Evolutionary conservation across 23 tunicate genomes (phyloP).

Genomic region (Oikopleura vanhoeffeni): DNA sequence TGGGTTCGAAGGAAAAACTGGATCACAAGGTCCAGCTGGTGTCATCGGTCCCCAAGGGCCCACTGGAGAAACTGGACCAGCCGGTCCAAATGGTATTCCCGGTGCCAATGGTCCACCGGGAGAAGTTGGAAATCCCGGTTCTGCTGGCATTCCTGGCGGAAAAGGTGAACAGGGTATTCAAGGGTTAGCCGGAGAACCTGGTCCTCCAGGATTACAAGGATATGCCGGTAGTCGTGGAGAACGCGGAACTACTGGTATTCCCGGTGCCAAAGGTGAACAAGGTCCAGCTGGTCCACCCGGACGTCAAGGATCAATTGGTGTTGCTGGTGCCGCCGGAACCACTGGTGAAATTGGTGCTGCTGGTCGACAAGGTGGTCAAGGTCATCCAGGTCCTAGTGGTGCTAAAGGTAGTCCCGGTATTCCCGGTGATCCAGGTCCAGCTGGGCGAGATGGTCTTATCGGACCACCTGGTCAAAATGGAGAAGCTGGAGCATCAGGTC

Average conservation of each 20-base stretch:
- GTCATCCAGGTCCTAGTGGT: conserved; percentile 10
- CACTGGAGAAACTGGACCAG: neutral
- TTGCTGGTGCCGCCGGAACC: neutral
- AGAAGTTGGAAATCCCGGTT: neutral
- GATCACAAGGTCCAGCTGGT: conserved; percentile 3
- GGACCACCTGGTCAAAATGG: conserved; percentile 65
- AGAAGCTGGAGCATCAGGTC: conserved; percentile 74
- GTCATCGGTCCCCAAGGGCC: conserved; percentile 14
- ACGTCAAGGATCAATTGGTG: neutral
- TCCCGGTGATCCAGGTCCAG: neutral
- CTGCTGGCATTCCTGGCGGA: conserved; percentile 5
- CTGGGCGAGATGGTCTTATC: conserved; percentile 13
- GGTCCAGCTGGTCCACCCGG: conserved; percentile 14
- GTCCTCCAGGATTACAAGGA: conserved; percentile 14
- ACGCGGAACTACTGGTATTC: neutral
- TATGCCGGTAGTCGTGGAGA: neutral
- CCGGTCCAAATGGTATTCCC: neutral
- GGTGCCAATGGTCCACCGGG: conserved; percentile 1
- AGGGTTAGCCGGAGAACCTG: neutral
- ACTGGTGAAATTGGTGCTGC: conserved; percentile 1
- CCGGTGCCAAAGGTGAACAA: conserved; percentile 15
- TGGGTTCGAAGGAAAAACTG: conserved; percentile 16
- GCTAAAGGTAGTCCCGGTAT: neutral
- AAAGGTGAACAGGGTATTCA: conserved; percentile 15
- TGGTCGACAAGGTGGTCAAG: conserved; percentile 1